phyloP scores from a whole-genome alignment of 2,797 vertebrate genomes.

The Argyrosomus regius region DNA sequence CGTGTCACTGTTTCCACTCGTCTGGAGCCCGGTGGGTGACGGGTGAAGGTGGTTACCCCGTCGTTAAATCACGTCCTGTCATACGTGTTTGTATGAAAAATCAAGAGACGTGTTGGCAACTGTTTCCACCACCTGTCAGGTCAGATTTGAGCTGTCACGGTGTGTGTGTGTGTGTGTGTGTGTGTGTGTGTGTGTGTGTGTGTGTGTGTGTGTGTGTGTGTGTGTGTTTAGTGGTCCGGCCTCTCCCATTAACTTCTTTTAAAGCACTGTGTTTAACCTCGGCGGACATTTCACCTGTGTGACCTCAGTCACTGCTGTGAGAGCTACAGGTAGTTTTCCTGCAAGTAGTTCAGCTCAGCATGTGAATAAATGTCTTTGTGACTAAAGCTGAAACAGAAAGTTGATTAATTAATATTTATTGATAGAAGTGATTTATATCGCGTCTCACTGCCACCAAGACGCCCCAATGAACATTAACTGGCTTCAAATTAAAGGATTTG shows the following conservation, averaged over 20 bases:
- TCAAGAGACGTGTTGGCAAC: constrained; percentile 27
- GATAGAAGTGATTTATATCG: too few relatives aligned
- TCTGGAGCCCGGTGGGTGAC: constrained; percentile 27
- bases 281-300: constrained; percentile 50
- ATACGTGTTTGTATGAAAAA: constrained; percentile 29
- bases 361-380: too few relatives aligned
- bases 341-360: too few relatives aligned
- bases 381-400: neutral
- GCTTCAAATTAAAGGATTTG: neutral
- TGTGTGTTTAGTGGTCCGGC: constrained; percentile 50
- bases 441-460: neutral
- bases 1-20: constrained; percentile 65
- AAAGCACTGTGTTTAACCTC: constrained; percentile 66
- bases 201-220: constrained; percentile 24
- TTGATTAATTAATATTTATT: neutral
- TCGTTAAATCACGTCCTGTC: constrained; percentile 6
- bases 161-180: constrained; percentile 8
- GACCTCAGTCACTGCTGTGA: constrained; percentile 26
- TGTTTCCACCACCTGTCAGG: constrained; percentile 51
- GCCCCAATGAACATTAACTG: neutral
- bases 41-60: constrained; percentile 4
- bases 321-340: constrained; percentile 9
- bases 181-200: constrained; percentile 33
- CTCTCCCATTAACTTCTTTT: constrained; percentile 61
- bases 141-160: constrained; percentile 34